Evolutionary conservation across 2,113 vertebrate genomes (phyloP), one percentile per base, ranked within the genome.

Genomic region (Brachyistius frenatus): DNA sequence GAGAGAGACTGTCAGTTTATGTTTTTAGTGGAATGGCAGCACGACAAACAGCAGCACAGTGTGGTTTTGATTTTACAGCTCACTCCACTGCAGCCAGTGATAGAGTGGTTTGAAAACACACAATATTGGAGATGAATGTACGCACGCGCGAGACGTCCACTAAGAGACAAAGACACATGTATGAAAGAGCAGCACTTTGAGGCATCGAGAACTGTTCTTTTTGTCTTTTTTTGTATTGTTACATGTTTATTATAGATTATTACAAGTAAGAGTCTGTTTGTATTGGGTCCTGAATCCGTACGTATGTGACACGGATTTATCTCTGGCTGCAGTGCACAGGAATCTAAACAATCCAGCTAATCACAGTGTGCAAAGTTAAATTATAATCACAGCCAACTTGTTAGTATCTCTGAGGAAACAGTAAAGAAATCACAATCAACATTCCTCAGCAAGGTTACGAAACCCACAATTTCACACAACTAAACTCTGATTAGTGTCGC

Each of bases 341-440:
- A 93, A 93, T 93, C 86, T 90, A 67, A 81, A 86, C 92, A 92
- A 92, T 93, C 91, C 92, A 89, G 81, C 88, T 89, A 92, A 93
- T 92, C 92, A 92, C 81, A 46, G 86, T 82, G 93, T 87, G 88
- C 92, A 94, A 94, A 94, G 93, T 93, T 93, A 93, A 92, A 80
- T 74, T 71, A 76, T 89, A 93, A 94, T 93, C 92, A 85, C 77
- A 73, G 87, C 86, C 83, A 81, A 88, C 63, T 81, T 67, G 79
- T 81, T 86, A 67, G 88, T 92, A 93, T 94, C 93, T 94, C 88
- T 94, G 86, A 93, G 92, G 89, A 93, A 94, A 93, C 83, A 84
- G 82, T 85, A 84, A 86, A 88, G 84, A 84, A 92, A 91, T 94
- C 92, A 92, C 93, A 93, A 93, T 92, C 86, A 90, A 93, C 93